phyloP scores from a whole-genome alignment of 2,888 invertebrate genomes.

The Eupithecia abbreviata region DNA sequence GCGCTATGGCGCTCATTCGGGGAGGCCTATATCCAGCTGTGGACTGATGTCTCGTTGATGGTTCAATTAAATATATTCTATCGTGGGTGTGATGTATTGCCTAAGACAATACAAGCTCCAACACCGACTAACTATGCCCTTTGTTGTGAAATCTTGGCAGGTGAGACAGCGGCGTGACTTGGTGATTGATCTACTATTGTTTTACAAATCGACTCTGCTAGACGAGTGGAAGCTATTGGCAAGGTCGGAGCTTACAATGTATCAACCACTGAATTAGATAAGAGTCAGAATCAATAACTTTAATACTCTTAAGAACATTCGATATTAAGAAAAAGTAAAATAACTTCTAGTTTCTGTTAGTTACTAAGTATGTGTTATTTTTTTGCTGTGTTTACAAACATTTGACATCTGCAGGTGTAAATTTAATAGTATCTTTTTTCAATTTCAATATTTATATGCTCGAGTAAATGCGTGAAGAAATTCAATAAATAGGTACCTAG shows the following conservation, averaged over 20 bases:
- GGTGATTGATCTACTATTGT: slow-evolving; percentile 49
- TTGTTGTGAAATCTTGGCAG: slow-evolving; percentile 58
- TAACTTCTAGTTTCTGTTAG: background rate
- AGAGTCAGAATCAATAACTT: background rate
- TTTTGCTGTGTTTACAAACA: background rate
- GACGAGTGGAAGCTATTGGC: slow-evolving; percentile 8
- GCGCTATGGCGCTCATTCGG: no score
- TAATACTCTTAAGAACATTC: background rate
- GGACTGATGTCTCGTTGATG: no score
- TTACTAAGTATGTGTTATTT: background rate
- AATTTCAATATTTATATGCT: no score
- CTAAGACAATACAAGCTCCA: slow-evolving; percentile 40
- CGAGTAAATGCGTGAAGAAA: no score
- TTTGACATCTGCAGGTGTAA: background rate
- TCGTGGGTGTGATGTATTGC: slow-evolving; percentile 48
- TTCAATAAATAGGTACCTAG: no score
- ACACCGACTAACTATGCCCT: slow-evolving; percentile 10
- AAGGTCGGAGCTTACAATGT: background rate
- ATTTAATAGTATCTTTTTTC: no score
- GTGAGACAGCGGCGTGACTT: slow-evolving; percentile 34
- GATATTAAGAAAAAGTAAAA: background rate
- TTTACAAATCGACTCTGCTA: slow-evolving; percentile 23
- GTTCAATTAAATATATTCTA: background rate
- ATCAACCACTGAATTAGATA: background rate
- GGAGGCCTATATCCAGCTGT: no score